A percentile compares a stretch with the other conserved stretches of the same genome.
Conservation (phyloP, 2,888 invertebrate species). For the Saturnia japonica region DNA sequence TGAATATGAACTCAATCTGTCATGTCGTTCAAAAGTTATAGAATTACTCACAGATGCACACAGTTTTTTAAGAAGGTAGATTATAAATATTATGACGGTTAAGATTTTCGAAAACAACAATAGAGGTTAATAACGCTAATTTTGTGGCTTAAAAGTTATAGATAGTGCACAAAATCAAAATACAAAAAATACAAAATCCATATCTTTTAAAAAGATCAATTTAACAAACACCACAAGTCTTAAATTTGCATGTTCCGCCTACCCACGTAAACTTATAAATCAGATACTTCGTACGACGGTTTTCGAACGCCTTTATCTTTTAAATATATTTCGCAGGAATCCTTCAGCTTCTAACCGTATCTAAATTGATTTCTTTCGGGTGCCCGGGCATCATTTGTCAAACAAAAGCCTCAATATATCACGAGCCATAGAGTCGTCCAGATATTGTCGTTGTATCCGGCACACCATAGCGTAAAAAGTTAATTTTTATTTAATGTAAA, state of each 20-base stretch:
- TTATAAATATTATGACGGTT: too few species aligned
- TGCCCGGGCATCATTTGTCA: neutral
- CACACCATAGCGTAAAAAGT: constrained; percentile 5
- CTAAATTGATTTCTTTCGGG: constrained; percentile 7
- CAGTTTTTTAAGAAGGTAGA: too few species aligned
- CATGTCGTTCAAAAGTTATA: too few species aligned
- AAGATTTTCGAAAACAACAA: too few species aligned
- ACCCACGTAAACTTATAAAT: constrained; percentile 6
- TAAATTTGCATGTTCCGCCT: neutral
- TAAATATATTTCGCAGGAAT: neutral
- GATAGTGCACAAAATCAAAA: too few species aligned
- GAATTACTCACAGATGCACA: too few species aligned
- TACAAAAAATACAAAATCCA: too few species aligned
- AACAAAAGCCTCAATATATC: constrained; percentile 2
- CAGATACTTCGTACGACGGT: neutral
- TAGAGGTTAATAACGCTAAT: too few species aligned
- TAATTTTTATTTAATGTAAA: constrained; percentile 47
- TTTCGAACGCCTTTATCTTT: neutral
- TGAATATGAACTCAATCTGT: too few species aligned
- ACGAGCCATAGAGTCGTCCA: neutral
- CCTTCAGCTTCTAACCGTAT: neutral
- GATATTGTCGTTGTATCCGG: neutral
- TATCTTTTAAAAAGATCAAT: neutral
- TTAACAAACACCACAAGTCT: neutral
- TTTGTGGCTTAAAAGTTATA: too few species aligned